phyloP scores from a whole-genome alignment of 2,888 invertebrate genomes.

The Acheta domesticus region DNA sequence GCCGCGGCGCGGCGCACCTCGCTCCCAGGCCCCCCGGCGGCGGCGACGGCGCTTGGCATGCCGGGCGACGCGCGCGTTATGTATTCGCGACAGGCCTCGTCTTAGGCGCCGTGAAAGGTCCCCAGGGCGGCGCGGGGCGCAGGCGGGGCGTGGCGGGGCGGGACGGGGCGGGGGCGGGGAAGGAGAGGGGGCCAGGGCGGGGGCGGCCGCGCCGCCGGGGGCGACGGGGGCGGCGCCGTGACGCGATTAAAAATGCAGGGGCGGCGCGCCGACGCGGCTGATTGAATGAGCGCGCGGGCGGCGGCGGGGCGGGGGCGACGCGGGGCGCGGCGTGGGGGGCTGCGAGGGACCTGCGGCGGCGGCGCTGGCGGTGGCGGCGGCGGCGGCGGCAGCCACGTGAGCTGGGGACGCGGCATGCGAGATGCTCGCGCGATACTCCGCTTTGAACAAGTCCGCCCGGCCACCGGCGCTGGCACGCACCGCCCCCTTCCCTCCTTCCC shows the following conservation, averaged over 20 bases:
- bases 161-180: neutral
- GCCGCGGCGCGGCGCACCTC: no score
- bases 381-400: no score
- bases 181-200: neutral
- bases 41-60: neutral
- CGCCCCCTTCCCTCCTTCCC: neutral
- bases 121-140: neutral
- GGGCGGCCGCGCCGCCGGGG: neutral
- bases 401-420: neutral
- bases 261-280: slow-evolving; percentile 18
- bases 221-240: slow-evolving; percentile 7
- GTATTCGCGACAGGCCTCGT: slow-evolving; percentile 11
- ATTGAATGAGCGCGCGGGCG: neutral
- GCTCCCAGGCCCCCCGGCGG: neutral
- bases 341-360: no score
- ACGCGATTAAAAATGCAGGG: slow-evolving; percentile 18
- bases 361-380: no score
- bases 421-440: neutral
- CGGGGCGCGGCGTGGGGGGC: neutral
- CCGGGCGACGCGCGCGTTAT: neutral
- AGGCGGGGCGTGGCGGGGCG: neutral
- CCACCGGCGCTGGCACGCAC: neutral
- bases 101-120: slow-evolving; percentile 18
- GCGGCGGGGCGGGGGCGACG: neutral
- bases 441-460: slow-evolving; percentile 1